Conservation (phyloP, 2,797 vertebrate genomes). For the Amblyraja radiata region DNA sequence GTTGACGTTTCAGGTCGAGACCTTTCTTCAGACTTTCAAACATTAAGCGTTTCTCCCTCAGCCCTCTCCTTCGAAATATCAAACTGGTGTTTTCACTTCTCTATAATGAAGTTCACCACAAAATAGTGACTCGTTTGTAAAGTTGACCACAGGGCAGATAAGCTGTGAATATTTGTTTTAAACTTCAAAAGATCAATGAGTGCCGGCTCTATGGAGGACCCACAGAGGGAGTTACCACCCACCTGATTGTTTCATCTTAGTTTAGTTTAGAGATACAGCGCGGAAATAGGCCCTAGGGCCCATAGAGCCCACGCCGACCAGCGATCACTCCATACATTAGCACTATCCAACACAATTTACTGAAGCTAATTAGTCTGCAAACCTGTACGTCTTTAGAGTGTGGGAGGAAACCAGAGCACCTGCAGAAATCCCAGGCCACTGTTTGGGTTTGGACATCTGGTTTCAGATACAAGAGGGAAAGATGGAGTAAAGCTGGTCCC, state of each 20-base stretch:
- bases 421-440: too few species aligned
- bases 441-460: background rate
- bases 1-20: too few species aligned
- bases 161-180: constrained; percentile 12
- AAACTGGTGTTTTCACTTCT: background rate
- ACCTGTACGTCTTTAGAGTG: too few species aligned
- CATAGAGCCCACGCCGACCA: too few species aligned
- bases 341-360: too few species aligned
- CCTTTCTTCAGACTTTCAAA: too few species aligned
- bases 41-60: too few species aligned
- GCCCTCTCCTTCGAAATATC: background rate
- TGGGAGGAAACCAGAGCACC: too few species aligned
- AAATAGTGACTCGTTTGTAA: background rate
- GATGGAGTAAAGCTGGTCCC: too few species aligned
- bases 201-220: background rate
- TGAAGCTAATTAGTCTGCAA: too few species aligned
- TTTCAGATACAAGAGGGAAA: background rate
- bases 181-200: background rate
- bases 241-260: background rate
- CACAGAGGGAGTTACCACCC: background rate
- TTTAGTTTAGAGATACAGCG: background rate
- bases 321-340: too few species aligned
- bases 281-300: too few species aligned
- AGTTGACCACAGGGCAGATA: background rate
- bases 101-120: background rate